Percentiles rank a stretch among this genome's conserved stretches.
Conservation (phyloP, 2,888 invertebrate genomes). For the Boloria euphrosyne region DNA sequence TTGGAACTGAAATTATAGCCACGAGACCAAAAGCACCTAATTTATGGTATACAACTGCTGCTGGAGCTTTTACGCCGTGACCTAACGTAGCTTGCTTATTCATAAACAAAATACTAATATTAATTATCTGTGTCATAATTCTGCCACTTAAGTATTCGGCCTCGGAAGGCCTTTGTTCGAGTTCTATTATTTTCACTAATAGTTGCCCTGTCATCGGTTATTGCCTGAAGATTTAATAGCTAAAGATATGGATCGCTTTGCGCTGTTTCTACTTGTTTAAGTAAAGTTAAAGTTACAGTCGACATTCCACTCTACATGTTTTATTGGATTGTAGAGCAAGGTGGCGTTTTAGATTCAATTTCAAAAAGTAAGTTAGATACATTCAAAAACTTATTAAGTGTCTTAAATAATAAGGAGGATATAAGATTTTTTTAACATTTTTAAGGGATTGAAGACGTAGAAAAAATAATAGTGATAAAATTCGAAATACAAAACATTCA, state of each 20-base stretch:
- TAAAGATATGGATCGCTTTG: slow-evolving; percentile 4
- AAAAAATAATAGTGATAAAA: no score
- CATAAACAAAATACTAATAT: slow-evolving; percentile 25
- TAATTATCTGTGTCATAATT: slow-evolving; percentile 34
- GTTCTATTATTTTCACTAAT: slow-evolving; percentile 31
- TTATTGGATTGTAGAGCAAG: no score
- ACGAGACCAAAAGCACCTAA: background rate
- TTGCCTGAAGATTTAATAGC: slow-evolving; percentile 13
- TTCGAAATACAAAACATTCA: no score
- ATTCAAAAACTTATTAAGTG: no score
- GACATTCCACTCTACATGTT: no score
- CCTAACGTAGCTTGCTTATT: background rate
- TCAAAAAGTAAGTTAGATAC: no score
- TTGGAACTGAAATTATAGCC: no score
- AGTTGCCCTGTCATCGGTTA: slow-evolving; percentile 24
- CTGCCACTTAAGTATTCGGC: slow-evolving; percentile 35
- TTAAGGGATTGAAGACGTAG: no score
- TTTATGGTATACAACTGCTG: background rate
- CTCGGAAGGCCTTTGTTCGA: slow-evolving; percentile 33
- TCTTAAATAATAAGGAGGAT: no score
- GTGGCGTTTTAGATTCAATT: no score
- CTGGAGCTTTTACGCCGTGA: background rate
- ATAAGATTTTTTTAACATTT: no score
- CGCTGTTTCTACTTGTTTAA: background rate
- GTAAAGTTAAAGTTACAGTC: background rate